Evolutionary conservation across 2,888 invertebrate species (phyloP).

Genomic region (Lymantria monacha): DNA sequence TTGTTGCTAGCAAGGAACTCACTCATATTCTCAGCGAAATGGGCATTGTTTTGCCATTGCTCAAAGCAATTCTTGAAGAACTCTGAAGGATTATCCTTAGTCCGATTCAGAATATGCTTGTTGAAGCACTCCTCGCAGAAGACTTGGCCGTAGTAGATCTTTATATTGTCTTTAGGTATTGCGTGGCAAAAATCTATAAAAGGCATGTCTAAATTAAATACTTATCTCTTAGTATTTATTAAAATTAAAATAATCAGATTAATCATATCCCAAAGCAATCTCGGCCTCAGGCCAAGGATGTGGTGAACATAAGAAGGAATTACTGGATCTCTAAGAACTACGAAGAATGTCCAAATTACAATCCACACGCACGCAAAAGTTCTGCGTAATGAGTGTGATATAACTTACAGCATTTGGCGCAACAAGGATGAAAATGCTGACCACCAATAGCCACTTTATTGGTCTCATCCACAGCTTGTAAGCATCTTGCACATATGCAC

Average conservation of each 20-base stretch:
- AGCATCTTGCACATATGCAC: slow-evolving; percentile 63
- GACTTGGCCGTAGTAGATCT: slow-evolving; percentile 73
- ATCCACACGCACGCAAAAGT: no score
- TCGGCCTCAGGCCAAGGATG: no score
- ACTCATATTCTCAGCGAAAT: slow-evolving; percentile 60
- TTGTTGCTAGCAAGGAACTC: slow-evolving; percentile 58
- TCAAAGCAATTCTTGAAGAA: slow-evolving; percentile 71
- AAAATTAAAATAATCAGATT: no score
- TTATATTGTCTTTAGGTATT: slow-evolving; percentile 55
- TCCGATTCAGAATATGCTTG: slow-evolving; percentile 55
- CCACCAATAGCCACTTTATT: slow-evolving; percentile 58
- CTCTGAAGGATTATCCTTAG: slow-evolving; percentile 62
- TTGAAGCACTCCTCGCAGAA: slow-evolving; percentile 74
- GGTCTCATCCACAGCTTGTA: slow-evolving; percentile 53
- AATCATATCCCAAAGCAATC: no score
- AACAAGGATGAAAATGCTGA: slow-evolving; percentile 64
- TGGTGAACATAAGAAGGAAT: no score
- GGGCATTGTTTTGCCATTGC: slow-evolving; percentile 65
- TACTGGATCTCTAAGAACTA: no score
- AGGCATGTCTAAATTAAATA: slow-evolving; percentile 2
- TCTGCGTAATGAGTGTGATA: neutral
- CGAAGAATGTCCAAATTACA: no score
- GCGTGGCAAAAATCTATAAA: slow-evolving; percentile 60
- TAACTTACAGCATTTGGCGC: slow-evolving; percentile 68
- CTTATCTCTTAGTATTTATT: no score